Conservation (phyloP, 2,888 invertebrate species). For the Phlogophora meticulosa region DNA sequence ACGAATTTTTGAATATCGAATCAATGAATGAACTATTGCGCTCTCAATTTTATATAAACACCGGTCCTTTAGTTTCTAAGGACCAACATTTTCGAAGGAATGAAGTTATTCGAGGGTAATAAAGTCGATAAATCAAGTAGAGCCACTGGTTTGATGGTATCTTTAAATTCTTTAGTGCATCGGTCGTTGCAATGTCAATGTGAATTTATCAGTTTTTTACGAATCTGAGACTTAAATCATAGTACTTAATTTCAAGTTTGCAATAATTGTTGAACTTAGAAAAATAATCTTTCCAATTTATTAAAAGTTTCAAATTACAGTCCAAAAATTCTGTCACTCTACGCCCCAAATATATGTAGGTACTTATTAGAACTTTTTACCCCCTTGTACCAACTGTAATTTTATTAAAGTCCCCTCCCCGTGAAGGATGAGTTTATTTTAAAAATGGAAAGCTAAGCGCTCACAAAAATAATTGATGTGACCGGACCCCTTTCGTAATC, state of each 20-base stretch:
- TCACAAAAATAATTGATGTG: constrained; percentile 88
- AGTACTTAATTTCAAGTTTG: constrained; percentile 1
- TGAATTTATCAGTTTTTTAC: constrained; percentile 33
- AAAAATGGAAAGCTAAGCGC: constrained; percentile 87
- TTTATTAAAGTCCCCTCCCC: constrained; percentile 82
- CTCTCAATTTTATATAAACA: background rate
- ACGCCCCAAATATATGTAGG: constrained; percentile 40
- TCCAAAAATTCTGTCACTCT: background rate
- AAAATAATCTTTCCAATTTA: background rate
- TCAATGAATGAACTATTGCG: constrained; percentile 1
- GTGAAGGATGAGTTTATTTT: constrained; percentile 82
- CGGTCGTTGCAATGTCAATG: constrained; percentile 32
- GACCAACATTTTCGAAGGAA: constrained; percentile 12
- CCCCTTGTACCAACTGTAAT: constrained; percentile 72
- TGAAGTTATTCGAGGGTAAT: constrained; percentile 22
- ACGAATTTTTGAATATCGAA: constrained; percentile 37
- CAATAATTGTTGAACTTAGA: fast-evolving
- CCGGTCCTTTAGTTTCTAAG: constrained; percentile 8
- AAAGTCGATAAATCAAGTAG: constrained; percentile 37
- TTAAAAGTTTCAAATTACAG: background rate
- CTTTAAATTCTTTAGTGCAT: constrained; percentile 43
- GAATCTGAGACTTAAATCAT: background rate
- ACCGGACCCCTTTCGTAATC: constrained; percentile 83
- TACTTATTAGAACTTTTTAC: constrained; percentile 53
- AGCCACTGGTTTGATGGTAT: constrained; percentile 57